Evolutionary conservation across 1,140 invertebrate species (phyloP).

Genomic region (Steinernema feltiae): DNA sequence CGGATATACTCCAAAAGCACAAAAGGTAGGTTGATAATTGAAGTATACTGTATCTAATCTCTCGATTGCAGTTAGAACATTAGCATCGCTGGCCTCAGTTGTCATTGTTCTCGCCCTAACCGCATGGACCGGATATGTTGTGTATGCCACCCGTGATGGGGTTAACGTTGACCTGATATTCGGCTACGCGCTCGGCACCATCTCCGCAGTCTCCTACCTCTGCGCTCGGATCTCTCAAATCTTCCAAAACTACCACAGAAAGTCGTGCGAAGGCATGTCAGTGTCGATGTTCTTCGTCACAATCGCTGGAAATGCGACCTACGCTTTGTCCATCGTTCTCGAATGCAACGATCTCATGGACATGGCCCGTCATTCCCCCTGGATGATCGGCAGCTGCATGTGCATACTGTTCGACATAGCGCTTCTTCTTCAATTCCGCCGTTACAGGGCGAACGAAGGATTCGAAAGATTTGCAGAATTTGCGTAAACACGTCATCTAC

Average conservation of each 20-base stretch:
- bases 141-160: too few relatives aligned
- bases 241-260: conserved; percentile 52
- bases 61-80: not conserved
- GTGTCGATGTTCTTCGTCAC: conserved; percentile 58
- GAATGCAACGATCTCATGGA: conserved; percentile 54
- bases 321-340: conserved; percentile 44
- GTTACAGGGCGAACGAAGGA: too few relatives aligned
- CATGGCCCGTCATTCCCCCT: too few relatives aligned
- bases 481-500: too few relatives aligned
- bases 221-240: conserved; percentile 54
- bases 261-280: conserved; percentile 53
- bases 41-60: not conserved
- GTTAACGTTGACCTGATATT: not conserved
- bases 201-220: conserved; percentile 56
- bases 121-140: too few relatives aligned
- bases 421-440: too few relatives aligned
- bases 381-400: too few relatives aligned
- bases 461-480: too few relatives aligned
- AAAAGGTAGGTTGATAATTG: not conserved
- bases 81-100: not conserved
- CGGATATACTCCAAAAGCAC: conserved; percentile 34
- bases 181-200: conserved; percentile 51
- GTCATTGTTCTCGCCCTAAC: not conserved
- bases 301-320: conserved; percentile 52
- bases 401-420: too few relatives aligned